Evolutionary conservation across 2,797 vertebrate species (phyloP).

Genomic region (Sphenodon punctatus): DNA sequence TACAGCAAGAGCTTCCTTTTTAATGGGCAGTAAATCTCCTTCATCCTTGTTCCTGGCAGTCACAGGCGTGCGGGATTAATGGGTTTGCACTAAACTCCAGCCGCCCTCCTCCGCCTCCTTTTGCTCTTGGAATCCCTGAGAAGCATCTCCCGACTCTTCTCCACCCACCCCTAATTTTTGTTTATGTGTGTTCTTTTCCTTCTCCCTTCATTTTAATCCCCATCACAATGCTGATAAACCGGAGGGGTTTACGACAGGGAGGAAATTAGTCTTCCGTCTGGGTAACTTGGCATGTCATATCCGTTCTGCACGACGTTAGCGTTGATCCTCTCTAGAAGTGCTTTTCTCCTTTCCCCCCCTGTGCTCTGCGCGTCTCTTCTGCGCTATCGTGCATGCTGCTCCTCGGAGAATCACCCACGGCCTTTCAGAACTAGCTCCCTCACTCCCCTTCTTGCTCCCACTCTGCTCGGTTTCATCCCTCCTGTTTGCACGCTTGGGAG

Average conservation of each 20-base stretch:
- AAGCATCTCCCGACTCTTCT: neutral
- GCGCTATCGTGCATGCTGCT: slow-evolving; percentile 50
- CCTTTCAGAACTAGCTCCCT: slow-evolving; percentile 34
- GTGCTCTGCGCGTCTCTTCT: no score
- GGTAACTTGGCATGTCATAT: slow-evolving; percentile 26
- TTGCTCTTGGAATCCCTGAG: neutral
- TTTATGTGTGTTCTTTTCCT: no score
- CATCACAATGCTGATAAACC: rapidly evolving
- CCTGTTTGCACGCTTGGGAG: neutral
- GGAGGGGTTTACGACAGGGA: slow-evolving; percentile 36
- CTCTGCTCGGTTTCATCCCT: neutral
- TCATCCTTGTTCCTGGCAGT: slow-evolving; percentile 44
- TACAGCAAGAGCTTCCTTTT: slow-evolving; percentile 51
- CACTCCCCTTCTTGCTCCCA: neutral
- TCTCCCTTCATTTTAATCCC: neutral
- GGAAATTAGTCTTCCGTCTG: slow-evolving; percentile 26
- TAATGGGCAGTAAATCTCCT: slow-evolving; percentile 61
- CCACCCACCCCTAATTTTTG: neutral
- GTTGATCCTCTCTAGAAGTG: slow-evolving; percentile 25
- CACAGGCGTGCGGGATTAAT: neutral
- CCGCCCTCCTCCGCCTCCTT: neutral
- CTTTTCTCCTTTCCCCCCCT: neutral
- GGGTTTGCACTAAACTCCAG: neutral
- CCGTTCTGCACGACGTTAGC: neutral
- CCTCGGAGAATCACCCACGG: slow-evolving; percentile 35